Evolutionary conservation across 2,113 vertebrate species (phyloP), one percentile per base, ranked within the genome.

Genomic region (Ibidorhyncha struthersii): DNA sequence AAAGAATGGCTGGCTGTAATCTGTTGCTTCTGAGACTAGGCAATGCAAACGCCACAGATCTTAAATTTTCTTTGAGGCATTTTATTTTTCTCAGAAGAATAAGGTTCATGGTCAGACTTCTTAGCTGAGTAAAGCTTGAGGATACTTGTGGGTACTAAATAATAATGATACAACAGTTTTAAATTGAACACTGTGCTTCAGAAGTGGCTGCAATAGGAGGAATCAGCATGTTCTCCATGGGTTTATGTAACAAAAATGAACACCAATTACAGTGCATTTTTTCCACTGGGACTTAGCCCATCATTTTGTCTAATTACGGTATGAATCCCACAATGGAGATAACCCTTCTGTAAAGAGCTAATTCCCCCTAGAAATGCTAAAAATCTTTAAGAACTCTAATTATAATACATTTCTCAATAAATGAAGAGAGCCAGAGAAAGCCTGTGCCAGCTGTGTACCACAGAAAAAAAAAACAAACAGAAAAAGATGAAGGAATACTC

Each of bases 261-360:
- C 95, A 90, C 96, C 93, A 97, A 96, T 97, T 98, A 97, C 78
- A 90, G 61, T 70, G 73, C 66, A 40, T 78, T 95, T 87, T 96
- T 96, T 95, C 96, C 82, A 71, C 55, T 83, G 89, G 90, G 94
- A 70, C 86, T 96, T 95, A 94, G 56, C 81, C 49, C 53, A 97
- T 96, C 83, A 77, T 96, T 98, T 97, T 97, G 96, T 97, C 97
- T 97, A 97, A 98, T 98, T 98, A 96, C 94, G 86, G 81, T 83
- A 47, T 77, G 90, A 97, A 95, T 96, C 62, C 76, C 88, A 93
- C 94, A 95, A 38, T 95, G 91, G 86, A 97, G 79, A 97, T 96
- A 97, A 10, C n/a, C 26, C 76, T 67, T 92, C 84, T 96, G 53
- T 90, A 95, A 97, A 96, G 81, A 96, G 95, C 17, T 71, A 96